Evolutionary conservation across 2,113 vertebrate genomes (phyloP), one percentile per base, ranked within the genome.

Genomic region (Collichthys lucidus): DNA sequence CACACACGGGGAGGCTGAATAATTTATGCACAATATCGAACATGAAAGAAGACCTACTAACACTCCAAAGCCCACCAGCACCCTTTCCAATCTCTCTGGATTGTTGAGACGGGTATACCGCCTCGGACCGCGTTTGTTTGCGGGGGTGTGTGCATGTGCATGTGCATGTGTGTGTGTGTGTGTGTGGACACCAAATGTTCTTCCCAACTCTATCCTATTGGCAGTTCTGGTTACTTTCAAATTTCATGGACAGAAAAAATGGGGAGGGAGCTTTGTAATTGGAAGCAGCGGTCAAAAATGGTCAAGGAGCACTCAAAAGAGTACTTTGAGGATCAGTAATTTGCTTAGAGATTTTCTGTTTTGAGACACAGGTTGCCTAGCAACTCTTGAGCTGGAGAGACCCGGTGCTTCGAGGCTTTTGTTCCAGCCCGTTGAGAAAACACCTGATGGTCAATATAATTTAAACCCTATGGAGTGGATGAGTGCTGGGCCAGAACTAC

Each of bases 11-110:
- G 85, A 87, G 90, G 88, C 84, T 95, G 94, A 96, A 96, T 95
- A 94, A 95, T 96, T 96, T 93, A 96, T 95, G 94, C 94, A 94
- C 92, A 92, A 94, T 95, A 96, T 95, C 80, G 93, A 95, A 94
- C 94, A 94, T 94, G 93, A 96, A 95, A 95, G 92, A 95, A 88
- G 93, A 95, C 89, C 93, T 93, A 93, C 90, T 92, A 87, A 90
- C 88, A 91, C 87, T 64, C 79, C 59, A 24, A 89, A 91, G 66
- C 87, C 84, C 86, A 83, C 76, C 84, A 90, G 85, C 87, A 86
- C 74, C 82, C 86, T 82, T 77, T 83, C 70, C 79, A 78, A 83
- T 88, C 87, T 81, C 80, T 80, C 47, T 65, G 89, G 88, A 86
- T 87, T 76, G 76, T 56, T 70, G 80, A 84, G 86, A 88, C 84